These are phyloP conservation scores for Tetranychus piercei DNA, from an alignment of 2,888 invertebrate species.

Conservation along the genomic window DNA sequence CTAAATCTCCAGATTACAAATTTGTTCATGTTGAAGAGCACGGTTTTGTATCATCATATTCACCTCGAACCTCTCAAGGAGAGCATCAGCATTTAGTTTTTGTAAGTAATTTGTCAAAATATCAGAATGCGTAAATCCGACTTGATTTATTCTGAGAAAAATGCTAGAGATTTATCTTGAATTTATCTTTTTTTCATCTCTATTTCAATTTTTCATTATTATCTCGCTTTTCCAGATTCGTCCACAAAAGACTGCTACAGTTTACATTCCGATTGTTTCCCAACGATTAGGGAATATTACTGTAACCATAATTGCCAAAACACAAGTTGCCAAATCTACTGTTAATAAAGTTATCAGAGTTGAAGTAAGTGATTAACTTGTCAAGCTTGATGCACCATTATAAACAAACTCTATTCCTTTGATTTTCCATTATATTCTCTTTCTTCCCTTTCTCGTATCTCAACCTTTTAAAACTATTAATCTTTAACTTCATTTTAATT, in stretches of 20 bases:
- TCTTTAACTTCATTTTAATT: constrained; percentile 13
- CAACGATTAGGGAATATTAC: constrained; percentile 50
- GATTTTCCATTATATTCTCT: neutral
- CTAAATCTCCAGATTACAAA: constrained; percentile 57
- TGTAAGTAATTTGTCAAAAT: constrained; percentile 34
- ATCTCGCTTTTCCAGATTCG: constrained; percentile 30
- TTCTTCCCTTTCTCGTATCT: no score
- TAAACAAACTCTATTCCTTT: neutral
- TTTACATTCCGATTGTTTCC: constrained; percentile 76
- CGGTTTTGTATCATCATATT: constrained; percentile 64
- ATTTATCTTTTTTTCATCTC: neutral
- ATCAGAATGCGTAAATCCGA: neutral
- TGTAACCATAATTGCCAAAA: constrained; percentile 51
- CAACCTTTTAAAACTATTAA: no score
- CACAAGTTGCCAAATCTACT: constrained; percentile 33
- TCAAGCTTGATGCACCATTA: neutral
- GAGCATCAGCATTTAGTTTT: constrained; percentile 89
- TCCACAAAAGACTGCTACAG: constrained; percentile 40
- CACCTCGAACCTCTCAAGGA: constrained; percentile 70
- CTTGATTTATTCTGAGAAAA: neutral
- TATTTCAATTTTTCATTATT: constrained; percentile 19
- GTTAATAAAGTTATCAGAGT: constrained; percentile 37
- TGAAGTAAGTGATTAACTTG: constrained; percentile 38
- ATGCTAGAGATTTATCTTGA: neutral
- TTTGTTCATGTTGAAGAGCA: constrained; percentile 61